These are phyloP conservation scores for Achlya flavicornis DNA, from an alignment of 2,888 invertebrate genomes.

Conservation along the genomic window DNA sequence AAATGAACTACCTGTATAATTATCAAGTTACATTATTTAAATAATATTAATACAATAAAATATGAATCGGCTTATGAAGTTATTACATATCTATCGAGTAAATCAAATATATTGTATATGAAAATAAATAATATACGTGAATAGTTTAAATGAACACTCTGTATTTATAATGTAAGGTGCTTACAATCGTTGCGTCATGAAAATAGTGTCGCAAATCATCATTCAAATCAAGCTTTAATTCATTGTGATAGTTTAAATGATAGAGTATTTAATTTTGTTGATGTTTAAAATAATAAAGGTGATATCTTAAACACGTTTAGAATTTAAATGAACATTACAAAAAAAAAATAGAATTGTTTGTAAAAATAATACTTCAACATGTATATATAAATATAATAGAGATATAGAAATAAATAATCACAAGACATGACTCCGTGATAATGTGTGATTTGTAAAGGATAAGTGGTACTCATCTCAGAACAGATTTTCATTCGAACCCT, in stretches of 20 bases:
- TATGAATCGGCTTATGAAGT: background rate
- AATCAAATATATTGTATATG: background rate
- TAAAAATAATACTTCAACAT: too few relatives aligned
- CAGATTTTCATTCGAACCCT: too few relatives aligned
- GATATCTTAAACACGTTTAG: background rate
- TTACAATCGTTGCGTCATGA: conserved; percentile 18
- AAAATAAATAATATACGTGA: background rate
- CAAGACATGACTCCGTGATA: too few relatives aligned
- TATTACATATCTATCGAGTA: background rate
- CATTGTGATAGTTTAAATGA: conserved; percentile 59
- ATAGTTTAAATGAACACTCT: background rate
- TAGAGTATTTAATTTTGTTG: conserved; percentile 8
- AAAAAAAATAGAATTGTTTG: too few relatives aligned
- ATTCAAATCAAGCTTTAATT: conserved; percentile 60
- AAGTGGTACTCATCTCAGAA: too few relatives aligned
- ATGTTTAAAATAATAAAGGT: background rate
- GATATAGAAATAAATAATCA: too few relatives aligned
- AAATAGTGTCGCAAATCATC: conserved; percentile 36
- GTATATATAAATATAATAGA: too few relatives aligned
- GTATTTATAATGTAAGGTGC: conserved; percentile 21
- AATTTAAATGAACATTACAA: background rate
- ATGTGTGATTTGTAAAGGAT: too few relatives aligned
- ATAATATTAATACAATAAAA: background rate
- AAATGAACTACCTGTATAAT: too few relatives aligned
- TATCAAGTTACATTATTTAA: too few relatives aligned